A percentile compares a stretch with the other conserved stretches of the same genome.
These are phyloP conservation scores for Rhinolophus sinicus DNA, from an alignment of 2,113 vertebrate species.

Conservation along the genomic window DNA sequence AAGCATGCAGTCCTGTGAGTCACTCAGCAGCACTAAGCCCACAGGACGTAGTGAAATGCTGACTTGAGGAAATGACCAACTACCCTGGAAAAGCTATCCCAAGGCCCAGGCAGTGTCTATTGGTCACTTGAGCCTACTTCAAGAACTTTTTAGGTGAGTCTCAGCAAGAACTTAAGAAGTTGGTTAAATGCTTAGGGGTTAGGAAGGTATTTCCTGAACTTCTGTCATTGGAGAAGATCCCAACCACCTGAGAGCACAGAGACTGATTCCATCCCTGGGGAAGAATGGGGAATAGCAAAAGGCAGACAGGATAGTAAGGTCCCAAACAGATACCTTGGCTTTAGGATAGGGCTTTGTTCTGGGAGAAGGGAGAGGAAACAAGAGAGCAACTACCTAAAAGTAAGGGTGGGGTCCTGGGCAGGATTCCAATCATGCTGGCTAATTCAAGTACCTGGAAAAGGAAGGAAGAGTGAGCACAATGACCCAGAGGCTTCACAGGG, in stretches of 20 bases:
- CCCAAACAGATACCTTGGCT: not conserved
- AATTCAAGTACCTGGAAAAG: not conserved
- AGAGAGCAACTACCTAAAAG: slow-evolving; percentile 8
- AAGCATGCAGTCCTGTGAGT: not conserved
- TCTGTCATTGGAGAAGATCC: not conserved
- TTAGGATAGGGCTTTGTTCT: not conserved
- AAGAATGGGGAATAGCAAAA: not conserved
- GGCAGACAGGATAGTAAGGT: not conserved
- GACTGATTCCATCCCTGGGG: not conserved
- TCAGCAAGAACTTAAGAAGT: not conserved
- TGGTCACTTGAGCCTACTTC: not conserved
- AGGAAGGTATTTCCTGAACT: not conserved
- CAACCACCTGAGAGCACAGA: not conserved
- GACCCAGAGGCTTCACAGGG: not conserved
- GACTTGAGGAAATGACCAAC: not conserved
- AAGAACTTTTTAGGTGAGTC: not conserved
- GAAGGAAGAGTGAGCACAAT: slow-evolving; percentile 3
- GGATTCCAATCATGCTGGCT: not conserved
- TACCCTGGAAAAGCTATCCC: not conserved
- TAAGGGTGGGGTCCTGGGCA: not conserved
- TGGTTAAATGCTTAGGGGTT: not conserved
- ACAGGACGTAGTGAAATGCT: not conserved
- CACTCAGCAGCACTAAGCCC: not conserved
- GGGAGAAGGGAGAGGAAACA: not conserved
- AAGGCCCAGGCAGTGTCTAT: not conserved